Evolutionary conservation across 2,113 vertebrate species (phyloP), one percentile per base, ranked within the genome.

Genomic region (Arenaria interpres): DNA sequence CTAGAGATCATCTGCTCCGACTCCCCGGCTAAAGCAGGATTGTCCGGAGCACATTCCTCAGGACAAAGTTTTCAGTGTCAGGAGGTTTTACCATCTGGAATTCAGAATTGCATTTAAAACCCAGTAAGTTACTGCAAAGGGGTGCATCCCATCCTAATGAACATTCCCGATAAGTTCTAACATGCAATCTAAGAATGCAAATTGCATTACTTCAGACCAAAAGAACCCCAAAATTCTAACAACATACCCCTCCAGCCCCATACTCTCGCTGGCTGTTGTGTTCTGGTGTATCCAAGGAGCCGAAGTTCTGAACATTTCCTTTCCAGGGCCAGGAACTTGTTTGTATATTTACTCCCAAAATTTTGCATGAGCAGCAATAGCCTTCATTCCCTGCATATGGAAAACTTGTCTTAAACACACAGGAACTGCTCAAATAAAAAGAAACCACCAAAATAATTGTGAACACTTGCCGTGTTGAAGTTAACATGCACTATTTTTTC

Each of bases 201-300:
- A 50, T 45, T 64, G 30, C 59, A 66, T 78, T 53, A 15, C 27
- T 53, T 35, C 25, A 14, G 74, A 39, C 35, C 46, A 62, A 50
- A 74, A 92, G 19, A 63, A 88, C 6, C 33, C 45, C 74, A 14
- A 24, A 66, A 50, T 9, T 32, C 27, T 14, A 24, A 28, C 6
- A 59, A 23, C 24, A 12, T 18, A 15, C 6, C 19, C 41, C 9
- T 9, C 4, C 23, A 1, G 1, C 1, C 3, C 2, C 4, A 2
- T 18, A 20, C 62, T 41, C 18, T 25, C 41, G 17, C 60, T 78
- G 62, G 28, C 48, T 69, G 3, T 18, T 71, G 51, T 33, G 3
- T 41, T 57, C 59, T 35, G 66, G 24, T 20, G 22, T 54, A 41
- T 33, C 64, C 46, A 57, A 22, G 57, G 48, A 76, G 19, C 10